A percentile compares a stretch with the other conserved stretches of the same genome.
Evolutionary conservation across 2,797 vertebrate species (phyloP).

Genomic region (Microctenopoma steveboyesi): DNA sequence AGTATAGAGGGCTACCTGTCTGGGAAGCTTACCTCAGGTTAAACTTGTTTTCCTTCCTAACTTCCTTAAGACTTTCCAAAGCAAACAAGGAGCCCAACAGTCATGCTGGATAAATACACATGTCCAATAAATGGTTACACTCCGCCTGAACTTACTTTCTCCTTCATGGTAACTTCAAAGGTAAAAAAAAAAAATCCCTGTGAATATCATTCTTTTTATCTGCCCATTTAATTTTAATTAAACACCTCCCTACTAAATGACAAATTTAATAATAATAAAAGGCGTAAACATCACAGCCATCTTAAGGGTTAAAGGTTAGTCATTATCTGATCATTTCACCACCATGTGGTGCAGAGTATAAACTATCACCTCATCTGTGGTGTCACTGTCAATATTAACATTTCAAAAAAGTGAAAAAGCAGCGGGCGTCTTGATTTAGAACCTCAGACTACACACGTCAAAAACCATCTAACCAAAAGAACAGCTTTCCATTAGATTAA

Average conservation of each 20-base stretch:
- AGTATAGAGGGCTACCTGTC: slow-evolving; percentile 82
- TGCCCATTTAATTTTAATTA: slow-evolving; percentile 14
- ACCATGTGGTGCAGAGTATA: slow-evolving; percentile 16
- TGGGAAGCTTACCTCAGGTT: slow-evolving; percentile 76
- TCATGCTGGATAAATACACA: slow-evolving; percentile 81
- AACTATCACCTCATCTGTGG: slow-evolving; percentile 27
- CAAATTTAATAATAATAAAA: slow-evolving; percentile 10
- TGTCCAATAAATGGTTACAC: slow-evolving; percentile 75
- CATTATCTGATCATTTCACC: slow-evolving; percentile 30
- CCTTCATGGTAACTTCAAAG: slow-evolving; percentile 68
- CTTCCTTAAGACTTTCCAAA: slow-evolving; percentile 84
- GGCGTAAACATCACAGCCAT: slow-evolving; percentile 15
- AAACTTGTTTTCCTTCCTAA: slow-evolving; percentile 84
- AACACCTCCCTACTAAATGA: background rate
- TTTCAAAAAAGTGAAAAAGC: slow-evolving; percentile 24
- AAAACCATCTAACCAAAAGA: slow-evolving; percentile 60
- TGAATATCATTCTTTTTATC: slow-evolving; percentile 42
- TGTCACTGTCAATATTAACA: slow-evolving; percentile 52
- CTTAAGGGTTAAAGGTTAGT: slow-evolving; percentile 21
- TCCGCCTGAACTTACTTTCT: slow-evolving; percentile 72
- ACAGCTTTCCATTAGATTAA: slow-evolving; percentile 56
- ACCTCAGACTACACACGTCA: slow-evolving; percentile 68
- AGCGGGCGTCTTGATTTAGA: slow-evolving; percentile 40
- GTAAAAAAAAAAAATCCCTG: slow-evolving; percentile 53
- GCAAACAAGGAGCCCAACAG: slow-evolving; percentile 81